A percentile compares a stretch with the other conserved stretches of the same genome.
phyloP scores from a whole-genome alignment of 1,140 invertebrate species.

The Saxidomus purpurata region DNA sequence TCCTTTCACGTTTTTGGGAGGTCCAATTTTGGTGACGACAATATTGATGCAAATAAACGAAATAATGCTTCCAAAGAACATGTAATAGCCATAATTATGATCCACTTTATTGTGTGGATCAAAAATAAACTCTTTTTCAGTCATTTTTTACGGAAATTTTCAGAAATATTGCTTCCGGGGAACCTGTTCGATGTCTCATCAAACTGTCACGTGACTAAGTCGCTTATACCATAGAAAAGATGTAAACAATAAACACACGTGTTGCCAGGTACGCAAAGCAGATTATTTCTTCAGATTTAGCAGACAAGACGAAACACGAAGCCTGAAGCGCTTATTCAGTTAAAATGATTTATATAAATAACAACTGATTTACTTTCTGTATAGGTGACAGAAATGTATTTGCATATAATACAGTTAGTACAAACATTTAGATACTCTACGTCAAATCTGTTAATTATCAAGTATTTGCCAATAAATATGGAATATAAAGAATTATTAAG shows the following conservation, averaged over 20 bases:
- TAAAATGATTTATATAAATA: no score
- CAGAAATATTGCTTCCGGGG: conserved; percentile 50
- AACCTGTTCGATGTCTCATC: conserved; percentile 29
- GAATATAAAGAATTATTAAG: no score
- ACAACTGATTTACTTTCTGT: no score
- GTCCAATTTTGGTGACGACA: conserved; percentile 28
- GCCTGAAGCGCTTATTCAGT: no score
- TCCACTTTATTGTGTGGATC: conserved; percentile 63
- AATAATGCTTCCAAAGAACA: conserved; percentile 41
- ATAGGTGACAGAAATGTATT: no score
- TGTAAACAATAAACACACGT: conserved; percentile 59
- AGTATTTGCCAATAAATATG: no score
- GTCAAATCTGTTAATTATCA: no score
- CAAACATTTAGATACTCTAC: no score
- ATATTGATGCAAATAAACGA: conserved; percentile 29
- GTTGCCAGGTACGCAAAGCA: conserved; percentile 50
- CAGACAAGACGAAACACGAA: neutral
- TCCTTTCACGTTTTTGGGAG: conserved; percentile 58
- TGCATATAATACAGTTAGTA: no score
- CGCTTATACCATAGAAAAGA: neutral
- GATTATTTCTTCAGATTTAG: conserved; percentile 8
- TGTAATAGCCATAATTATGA: conserved; percentile 51
- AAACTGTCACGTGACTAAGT: conserved; percentile 33
- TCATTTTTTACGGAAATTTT: conserved; percentile 49
- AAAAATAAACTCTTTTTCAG: conserved; percentile 55